Evolutionary conservation across 2,888 invertebrate species (phyloP).

Genomic region (Heliconius sara): DNA sequence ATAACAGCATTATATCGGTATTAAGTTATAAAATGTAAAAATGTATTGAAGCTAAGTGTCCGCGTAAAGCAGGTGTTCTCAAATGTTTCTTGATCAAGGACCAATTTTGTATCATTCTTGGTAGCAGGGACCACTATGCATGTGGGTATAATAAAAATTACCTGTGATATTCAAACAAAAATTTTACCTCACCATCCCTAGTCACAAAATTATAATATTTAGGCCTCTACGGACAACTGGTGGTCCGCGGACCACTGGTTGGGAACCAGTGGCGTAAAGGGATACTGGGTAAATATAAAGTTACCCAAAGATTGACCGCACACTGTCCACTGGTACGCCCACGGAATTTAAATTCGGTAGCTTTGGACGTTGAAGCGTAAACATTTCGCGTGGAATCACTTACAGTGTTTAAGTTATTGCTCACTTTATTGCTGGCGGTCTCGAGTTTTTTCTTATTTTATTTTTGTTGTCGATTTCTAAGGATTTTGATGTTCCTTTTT

Average conservation of each 20-base stretch:
- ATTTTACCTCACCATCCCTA: no score
- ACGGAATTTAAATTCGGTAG: conserved; percentile 56
- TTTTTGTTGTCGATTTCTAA: neutral
- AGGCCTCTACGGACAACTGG: no score
- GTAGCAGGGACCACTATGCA: no score
- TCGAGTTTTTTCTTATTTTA: neutral
- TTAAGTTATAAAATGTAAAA: conserved; percentile 33
- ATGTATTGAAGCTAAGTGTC: conserved; percentile 20
- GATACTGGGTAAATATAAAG: conserved; percentile 31
- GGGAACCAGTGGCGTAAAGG: neutral
- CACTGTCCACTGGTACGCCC: conserved; percentile 45
- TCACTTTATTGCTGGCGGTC: conserved; percentile 17
- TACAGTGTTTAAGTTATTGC: conserved; percentile 32
- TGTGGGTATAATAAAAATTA: no score
- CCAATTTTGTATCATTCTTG: no score
- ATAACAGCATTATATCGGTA: conserved; percentile 15
- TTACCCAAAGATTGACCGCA: conserved; percentile 31
- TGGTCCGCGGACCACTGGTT: no score
- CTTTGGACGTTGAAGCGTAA: conserved; percentile 39
- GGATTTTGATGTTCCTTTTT: neutral
- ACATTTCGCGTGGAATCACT: conserved; percentile 33
- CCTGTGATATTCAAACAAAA: no score
- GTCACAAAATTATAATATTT: no score
- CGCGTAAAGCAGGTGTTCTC: neutral
- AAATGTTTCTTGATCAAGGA: no score